Evolutionary conservation across 1,140 invertebrate genomes (phyloP).

Genomic region (Apis laboriosa): DNA sequence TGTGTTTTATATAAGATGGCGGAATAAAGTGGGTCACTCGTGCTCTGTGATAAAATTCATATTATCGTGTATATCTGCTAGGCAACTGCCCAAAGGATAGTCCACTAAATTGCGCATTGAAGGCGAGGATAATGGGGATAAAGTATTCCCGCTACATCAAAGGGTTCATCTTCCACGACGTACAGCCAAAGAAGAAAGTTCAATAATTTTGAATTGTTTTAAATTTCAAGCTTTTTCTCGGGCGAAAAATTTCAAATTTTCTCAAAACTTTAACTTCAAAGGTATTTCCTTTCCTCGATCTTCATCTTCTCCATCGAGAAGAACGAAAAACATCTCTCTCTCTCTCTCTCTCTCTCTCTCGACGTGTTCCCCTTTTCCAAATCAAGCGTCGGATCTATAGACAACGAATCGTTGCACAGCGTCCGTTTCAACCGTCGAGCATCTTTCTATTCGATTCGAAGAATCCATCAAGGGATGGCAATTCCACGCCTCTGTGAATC

Average conservation of each 20-base stretch:
- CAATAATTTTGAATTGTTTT: background rate
- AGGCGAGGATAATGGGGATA: background rate
- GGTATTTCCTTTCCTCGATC: too few species aligned
- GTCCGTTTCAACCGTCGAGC: background rate
- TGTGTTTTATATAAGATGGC: slow-evolving; percentile 19
- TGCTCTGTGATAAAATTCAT: slow-evolving; percentile 32
- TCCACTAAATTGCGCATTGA: slow-evolving; percentile 16
- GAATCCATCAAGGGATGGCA: slow-evolving; percentile 59
- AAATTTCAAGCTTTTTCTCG: background rate
- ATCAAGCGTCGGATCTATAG: background rate
- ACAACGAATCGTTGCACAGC: too few species aligned
- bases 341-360: too few species aligned
- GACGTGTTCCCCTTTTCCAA: background rate
- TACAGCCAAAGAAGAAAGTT: too few species aligned
- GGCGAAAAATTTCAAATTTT: too few species aligned
- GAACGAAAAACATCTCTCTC: too few species aligned
- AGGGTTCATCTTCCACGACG: background rate
- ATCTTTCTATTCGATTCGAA: slow-evolving; percentile 41
- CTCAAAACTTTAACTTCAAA: too few species aligned
- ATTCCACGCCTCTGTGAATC: slow-evolving; percentile 48
- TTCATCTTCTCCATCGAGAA: too few species aligned
- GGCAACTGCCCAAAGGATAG: background rate
- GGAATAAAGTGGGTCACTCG: slow-evolving; percentile 29
- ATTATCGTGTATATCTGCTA: background rate
- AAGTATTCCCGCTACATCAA: background rate